These are phyloP conservation scores for Drosophila subpulchrella DNA, from an alignment of 1,140 invertebrate genomes.

Conservation along the genomic window DNA sequence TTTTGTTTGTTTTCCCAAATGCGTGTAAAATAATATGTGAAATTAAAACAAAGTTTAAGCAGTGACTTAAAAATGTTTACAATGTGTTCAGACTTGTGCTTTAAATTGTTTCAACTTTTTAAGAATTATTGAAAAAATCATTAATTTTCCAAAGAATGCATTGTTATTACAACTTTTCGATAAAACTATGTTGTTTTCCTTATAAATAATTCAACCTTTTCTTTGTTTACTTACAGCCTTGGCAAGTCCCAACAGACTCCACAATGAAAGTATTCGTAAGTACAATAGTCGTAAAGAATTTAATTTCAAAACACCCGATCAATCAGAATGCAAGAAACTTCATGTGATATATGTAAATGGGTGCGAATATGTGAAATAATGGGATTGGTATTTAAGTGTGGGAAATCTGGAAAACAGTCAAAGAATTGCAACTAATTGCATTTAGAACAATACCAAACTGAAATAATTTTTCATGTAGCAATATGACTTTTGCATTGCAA, in stretches of 20 bases:
- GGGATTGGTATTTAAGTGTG: conserved; percentile 9
- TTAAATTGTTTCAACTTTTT: background rate
- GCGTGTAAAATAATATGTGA: conserved; percentile 5
- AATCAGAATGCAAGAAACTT: conserved; percentile 21
- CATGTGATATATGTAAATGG: conserved; percentile 19
- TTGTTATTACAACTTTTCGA: background rate
- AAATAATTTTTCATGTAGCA: conserved; percentile 12
- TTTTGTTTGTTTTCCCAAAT: conserved; percentile 10
- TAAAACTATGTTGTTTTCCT: conserved; percentile 16
- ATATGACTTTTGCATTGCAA: conserved; percentile 10
- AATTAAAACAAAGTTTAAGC: conserved; percentile 9
- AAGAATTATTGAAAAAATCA: background rate
- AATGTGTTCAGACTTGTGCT: conserved; percentile 8
- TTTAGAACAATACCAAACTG: conserved; percentile 19
- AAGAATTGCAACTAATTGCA: conserved; percentile 20
- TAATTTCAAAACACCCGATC: background rate
- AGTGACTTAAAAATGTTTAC: background rate
- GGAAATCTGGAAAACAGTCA: conserved; percentile 6
- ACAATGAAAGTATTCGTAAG: conserved; percentile 83
- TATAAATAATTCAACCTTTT: conserved; percentile 31
- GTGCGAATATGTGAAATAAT: conserved; percentile 15
- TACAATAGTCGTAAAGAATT: conserved; percentile 39
- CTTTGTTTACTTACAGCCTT: conserved; percentile 71
- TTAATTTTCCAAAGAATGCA: background rate
- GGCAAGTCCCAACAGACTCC: conserved; percentile 61